A percentile compares a stretch with the other conserved stretches of the same genome.
phyloP scores from a whole-genome alignment of 1,140 invertebrate genomes.

The Listronotus oregonensis region DNA sequence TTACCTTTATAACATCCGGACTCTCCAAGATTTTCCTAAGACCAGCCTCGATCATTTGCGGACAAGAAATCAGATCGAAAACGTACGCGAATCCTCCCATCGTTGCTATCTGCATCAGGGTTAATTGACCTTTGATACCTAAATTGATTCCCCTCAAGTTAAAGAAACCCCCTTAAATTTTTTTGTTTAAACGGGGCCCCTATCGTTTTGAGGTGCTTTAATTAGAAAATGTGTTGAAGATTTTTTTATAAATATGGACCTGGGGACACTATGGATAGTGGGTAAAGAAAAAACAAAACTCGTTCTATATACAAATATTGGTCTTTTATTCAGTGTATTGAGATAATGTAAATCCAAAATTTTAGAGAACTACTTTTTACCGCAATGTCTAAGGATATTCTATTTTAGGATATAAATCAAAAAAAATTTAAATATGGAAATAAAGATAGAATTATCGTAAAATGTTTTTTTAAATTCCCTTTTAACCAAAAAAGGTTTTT shows the following conservation, averaged over 20 bases:
- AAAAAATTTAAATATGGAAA: too few relatives aligned
- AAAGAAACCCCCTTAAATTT: constrained; percentile 77
- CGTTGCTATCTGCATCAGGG: constrained; percentile 84
- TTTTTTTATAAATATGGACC: not conserved
- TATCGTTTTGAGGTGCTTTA: not conserved
- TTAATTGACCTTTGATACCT: constrained; percentile 81
- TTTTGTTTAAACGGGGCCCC: constrained; percentile 56
- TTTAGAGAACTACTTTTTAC: too few relatives aligned
- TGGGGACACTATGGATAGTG: too few relatives aligned
- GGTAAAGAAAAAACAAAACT: too few relatives aligned
- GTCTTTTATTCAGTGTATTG: too few relatives aligned
- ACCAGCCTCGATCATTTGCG: constrained; percentile 79
- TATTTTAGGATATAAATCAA: too few relatives aligned
- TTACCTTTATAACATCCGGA: constrained; percentile 82
- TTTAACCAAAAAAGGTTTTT: too few relatives aligned
- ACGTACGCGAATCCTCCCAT: constrained; percentile 78
- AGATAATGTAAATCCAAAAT: too few relatives aligned
- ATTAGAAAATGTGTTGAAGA: not conserved
- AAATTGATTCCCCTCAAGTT: constrained; percentile 92
- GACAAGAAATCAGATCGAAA: constrained; percentile 88
- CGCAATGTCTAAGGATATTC: too few relatives aligned
- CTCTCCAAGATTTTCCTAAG: constrained; percentile 82
- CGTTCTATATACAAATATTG: too few relatives aligned
- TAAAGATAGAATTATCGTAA: too few relatives aligned
- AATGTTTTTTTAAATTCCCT: too few relatives aligned